phyloP scores from a whole-genome alignment of 2,113 vertebrate species.

The Colistium nudipinnis region DNA sequence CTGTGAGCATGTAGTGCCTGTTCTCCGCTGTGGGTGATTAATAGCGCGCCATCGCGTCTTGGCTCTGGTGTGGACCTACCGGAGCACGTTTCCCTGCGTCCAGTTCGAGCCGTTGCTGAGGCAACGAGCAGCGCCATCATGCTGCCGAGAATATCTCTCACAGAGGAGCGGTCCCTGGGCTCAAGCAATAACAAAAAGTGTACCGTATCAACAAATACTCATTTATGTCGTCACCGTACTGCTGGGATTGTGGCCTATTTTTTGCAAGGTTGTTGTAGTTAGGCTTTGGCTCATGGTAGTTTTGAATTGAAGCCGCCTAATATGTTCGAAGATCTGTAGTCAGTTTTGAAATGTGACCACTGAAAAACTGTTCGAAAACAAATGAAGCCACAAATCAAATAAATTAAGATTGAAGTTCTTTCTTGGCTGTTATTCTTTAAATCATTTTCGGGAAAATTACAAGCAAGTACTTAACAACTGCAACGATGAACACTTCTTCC shows the following conservation, averaged over 20 bases:
- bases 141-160: slow-evolving; percentile 58
- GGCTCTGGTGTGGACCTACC: slow-evolving; percentile 57
- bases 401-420: no score
- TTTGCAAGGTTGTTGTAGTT: no score
- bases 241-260: no score
- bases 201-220: background rate
- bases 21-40: slow-evolving; percentile 64
- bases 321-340: no score
- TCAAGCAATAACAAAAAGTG: slow-evolving; percentile 26
- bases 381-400: no score
- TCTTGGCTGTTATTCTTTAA: background rate
- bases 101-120: slow-evolving; percentile 75
- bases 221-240: slow-evolving; percentile 5
- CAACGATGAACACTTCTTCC: background rate
- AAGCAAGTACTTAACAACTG: background rate
- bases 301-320: background rate
- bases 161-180: slow-evolving; percentile 40
- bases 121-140: slow-evolving; percentile 69
- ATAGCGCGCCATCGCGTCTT: slow-evolving; percentile 54
- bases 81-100: slow-evolving; percentile 59
- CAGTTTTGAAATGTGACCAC: background rate
- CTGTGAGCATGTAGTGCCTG: slow-evolving; percentile 21
- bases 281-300: no score
- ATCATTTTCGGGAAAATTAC: no score
- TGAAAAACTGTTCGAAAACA: background rate